phyloP scores from a whole-genome alignment of 2,113 vertebrate species.

The Marcusenius ussheri region DNA sequence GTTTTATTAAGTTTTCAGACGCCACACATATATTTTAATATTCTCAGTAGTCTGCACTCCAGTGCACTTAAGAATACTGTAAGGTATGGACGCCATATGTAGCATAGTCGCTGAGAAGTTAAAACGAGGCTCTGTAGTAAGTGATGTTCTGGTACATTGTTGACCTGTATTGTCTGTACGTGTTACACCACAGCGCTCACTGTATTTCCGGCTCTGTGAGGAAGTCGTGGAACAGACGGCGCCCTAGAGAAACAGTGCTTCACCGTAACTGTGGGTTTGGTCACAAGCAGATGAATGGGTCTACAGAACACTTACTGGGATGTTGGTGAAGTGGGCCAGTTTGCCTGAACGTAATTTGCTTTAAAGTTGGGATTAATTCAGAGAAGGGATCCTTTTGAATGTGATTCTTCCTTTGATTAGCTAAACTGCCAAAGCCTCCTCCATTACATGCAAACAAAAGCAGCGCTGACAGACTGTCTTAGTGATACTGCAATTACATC shows the following conservation, averaged over 20 bases:
- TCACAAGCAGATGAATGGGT: not conserved
- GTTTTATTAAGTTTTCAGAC: not conserved
- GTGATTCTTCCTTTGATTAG: not conserved
- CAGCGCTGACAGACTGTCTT: not conserved
- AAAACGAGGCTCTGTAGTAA: not conserved
- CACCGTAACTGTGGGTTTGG: not conserved
- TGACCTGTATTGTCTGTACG: slow-evolving; percentile 48
- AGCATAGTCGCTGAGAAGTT: not conserved
- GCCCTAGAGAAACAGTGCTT: not conserved
- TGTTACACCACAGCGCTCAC: slow-evolving; percentile 29
- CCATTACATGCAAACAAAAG: not conserved
- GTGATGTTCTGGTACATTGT: slow-evolving; percentile 26
- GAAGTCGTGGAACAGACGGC: not conserved
- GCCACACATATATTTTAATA: not conserved
- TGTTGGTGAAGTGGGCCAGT: not conserved
- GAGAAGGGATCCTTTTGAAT: not conserved
- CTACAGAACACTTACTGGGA: not conserved
- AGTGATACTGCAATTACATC: not conserved
- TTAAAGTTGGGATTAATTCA: slow-evolving; percentile 22
- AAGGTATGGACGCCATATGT: not conserved
- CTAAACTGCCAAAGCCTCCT: not conserved
- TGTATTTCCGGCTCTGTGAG: not conserved
- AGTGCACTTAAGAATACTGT: not conserved
- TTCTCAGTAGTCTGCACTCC: not conserved
- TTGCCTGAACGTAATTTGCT: slow-evolving; percentile 29